These are phyloP conservation scores for Crambe crambe DNA, from an alignment of 37 sponge, comb jelly and placozoan species.

Conservation along the genomic window DNA sequence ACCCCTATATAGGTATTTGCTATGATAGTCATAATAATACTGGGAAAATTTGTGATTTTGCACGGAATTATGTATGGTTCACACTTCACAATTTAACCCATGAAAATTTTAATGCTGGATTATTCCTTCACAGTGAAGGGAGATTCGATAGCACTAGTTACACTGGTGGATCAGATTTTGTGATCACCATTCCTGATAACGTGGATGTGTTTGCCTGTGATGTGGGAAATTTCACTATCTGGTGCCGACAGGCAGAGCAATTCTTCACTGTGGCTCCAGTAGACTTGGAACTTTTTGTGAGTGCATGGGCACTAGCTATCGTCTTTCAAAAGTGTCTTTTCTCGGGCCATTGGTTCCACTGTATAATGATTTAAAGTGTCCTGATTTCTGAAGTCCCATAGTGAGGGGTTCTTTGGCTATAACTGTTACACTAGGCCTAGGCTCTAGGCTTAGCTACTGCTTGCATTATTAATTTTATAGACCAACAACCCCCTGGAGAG, in stretches of 20 bases:
- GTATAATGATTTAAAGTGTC: too few species aligned
- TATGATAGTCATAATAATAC: too few species aligned
- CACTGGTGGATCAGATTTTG: neutral
- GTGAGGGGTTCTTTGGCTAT: too few species aligned
- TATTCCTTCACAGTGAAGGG: neutral
- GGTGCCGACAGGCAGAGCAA: neutral
- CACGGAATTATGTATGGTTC: too few species aligned
- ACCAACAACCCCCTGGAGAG: constrained; percentile 11
- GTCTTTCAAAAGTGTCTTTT: neutral
- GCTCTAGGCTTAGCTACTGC: too few species aligned
- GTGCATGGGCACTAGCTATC: neutral
- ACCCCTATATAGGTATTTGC: too few species aligned
- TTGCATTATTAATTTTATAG: neutral
- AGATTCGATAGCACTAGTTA: neutral
- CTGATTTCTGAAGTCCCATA: too few species aligned
- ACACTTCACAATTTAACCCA: too few species aligned
- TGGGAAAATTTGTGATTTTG: too few species aligned
- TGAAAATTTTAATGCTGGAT: neutral
- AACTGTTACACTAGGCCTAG: too few species aligned
- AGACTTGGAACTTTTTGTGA: neutral
- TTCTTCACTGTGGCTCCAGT: neutral
- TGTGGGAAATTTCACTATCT: constrained; percentile 5
- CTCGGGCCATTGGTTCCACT: too few species aligned
- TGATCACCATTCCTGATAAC: neutral
- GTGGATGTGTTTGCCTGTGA: constrained; percentile 21